A percentile compares a stretch with the other conserved stretches of the same genome.
phyloP scores from a whole-genome alignment of 2,113 vertebrate species.

The Eudyptes chrysolophus region DNA sequence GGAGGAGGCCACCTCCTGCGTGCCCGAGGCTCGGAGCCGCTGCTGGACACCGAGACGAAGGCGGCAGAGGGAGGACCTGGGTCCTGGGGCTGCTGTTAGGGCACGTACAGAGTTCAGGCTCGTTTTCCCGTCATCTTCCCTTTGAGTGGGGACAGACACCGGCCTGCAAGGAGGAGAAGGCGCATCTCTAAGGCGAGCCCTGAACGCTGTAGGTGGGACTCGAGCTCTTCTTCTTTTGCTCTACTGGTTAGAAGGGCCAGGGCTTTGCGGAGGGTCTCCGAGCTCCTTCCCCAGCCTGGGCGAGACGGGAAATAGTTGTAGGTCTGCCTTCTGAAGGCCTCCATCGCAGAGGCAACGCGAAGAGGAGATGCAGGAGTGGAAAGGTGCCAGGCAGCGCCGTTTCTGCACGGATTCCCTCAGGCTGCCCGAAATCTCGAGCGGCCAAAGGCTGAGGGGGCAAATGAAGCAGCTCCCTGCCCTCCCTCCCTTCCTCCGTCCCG shows the following conservation, averaged over 20 bases:
- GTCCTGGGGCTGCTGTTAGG: rapidly evolving
- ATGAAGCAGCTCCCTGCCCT: background rate
- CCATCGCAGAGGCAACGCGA: background rate
- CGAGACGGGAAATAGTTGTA: background rate
- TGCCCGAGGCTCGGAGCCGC: background rate
- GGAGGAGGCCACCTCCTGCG: background rate
- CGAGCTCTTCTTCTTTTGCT: background rate
- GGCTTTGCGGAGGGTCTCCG: background rate
- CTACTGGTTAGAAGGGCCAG: background rate
- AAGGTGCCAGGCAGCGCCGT: rapidly evolving
- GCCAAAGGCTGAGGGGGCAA: background rate
- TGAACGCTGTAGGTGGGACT: background rate
- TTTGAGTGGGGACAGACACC: background rate
- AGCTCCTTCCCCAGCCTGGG: background rate
- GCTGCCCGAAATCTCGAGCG: background rate
- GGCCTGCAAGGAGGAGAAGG: background rate
- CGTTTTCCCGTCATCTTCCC: rapidly evolving
- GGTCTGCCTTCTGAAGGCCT: background rate
- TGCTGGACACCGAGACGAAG: background rate
- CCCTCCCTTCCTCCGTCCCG: too few relatives aligned
- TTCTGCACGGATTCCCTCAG: background rate
- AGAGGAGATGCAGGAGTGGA: background rate
- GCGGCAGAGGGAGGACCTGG: rapidly evolving
- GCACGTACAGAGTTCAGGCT: rapidly evolving
- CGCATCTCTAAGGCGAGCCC: background rate